Evolutionary conservation across 2,113 vertebrate genomes (phyloP), one percentile per base, ranked within the genome.

Genomic region (Oostethus manadensis): DNA sequence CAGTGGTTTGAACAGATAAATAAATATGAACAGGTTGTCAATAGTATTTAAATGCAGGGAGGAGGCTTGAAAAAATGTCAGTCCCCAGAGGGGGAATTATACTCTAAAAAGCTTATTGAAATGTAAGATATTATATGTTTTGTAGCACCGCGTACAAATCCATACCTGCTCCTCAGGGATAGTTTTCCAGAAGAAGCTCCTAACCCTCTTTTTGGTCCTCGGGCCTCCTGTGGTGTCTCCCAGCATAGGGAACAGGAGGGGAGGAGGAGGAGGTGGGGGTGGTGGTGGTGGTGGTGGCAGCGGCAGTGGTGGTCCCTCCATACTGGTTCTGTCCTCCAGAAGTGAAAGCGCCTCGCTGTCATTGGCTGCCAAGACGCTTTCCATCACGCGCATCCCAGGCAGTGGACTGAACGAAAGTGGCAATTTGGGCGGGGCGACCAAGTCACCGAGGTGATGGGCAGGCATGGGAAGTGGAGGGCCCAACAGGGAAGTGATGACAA

Each of bases 181-280:
- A 4, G 92, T 94, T 76, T 94, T 98, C 96, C 96, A 98, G 81
- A 93, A 96, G 73, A 98, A 96, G 61, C 90, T 94, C 68, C 93
- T 88, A 76, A 97, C 90, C 0, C 91, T 87, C 77, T 89, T 94
- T 70, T 90, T 94, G 74, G 86, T 92, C 4, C 71, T 86, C 62
- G 62, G 66, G 46, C 84, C 87, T 1, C 76, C 85, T 15, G 68
- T 67, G 0, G 66, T 59, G 0, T 86, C 89, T 9, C 79, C 10
- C 38, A 82, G 68, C 11, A 84, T 77, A 0, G 85, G 60, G 0
- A 88, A 74, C 56, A 89, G 79, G 3, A 86, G 84, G 0, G 64
- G 14, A 2, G 56, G 78, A 0, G 88, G 89, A 1, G 81, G 90
- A 0, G 90, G 88, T 8, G 89, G 89, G 0, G 68, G 74, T 0